Evolutionary conservation across 1,140 invertebrate species (phyloP), one percentile per base, ranked within the genome.

Genomic region (Mactra quadrangularis): DNA sequence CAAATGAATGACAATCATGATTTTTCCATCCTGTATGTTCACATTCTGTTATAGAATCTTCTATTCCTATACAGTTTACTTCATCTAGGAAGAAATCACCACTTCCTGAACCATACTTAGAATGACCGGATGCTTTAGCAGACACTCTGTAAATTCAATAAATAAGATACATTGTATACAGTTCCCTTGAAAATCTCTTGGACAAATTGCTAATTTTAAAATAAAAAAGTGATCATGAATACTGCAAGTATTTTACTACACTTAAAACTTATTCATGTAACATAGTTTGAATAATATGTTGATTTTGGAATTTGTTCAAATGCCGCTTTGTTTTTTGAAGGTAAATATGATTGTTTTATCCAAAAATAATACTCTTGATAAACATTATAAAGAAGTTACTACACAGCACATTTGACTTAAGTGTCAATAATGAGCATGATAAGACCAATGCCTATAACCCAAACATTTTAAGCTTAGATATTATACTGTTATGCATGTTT

Each of bases 11-110:
- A 57, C 77, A 81, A 47, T 81, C 53, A 33, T 81, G 64, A 4
- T 47, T 45, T 47, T 81, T 81, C 77, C 77, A 81, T 6, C 52
- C 64, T 38, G 25, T 22, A 22, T 81, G 77, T 27, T n/a, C 19
- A 41, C 77, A 81, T 9, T 81, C 64, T 11, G 35, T 11, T 17
- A 81, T 57, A 15, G 64, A 60, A 19, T 68, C 52, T 45, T 81
- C 77, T 25, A 47, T 81, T 0, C 77, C 77, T 3, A 22, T 27
- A 59, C 77, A 81, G 2, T 81, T 60, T 6, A 71, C 66, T 17
- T 81, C 77, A 60, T 81, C 77, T 1, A 81, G 64, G 7, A 81
- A 35, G 31, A 81, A 70, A 3, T 59, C 25, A 17, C 77, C 77
- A 57, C 57, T 81, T 31, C 77, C 77, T 52, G 11, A 19, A 45